Conservation (phyloP, 92 coral and sea anemone species). For the Porites evermanni region DNA sequence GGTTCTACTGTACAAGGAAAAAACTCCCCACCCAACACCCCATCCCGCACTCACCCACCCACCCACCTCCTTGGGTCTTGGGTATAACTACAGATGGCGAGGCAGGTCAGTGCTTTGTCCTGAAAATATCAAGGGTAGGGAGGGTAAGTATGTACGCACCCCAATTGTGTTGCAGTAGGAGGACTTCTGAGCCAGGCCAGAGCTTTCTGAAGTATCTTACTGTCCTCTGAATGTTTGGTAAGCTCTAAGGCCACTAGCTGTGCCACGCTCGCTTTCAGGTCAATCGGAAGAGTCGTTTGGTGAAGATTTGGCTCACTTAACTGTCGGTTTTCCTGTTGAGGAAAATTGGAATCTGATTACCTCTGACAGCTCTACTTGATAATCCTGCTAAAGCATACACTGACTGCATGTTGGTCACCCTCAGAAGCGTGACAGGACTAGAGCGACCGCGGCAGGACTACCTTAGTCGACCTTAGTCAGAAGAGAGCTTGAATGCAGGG, state of each 20-base stretch:
- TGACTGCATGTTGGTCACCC: no score
- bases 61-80: no score
- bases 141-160: constrained; percentile 62
- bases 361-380: not conserved
- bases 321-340: constrained; percentile 80
- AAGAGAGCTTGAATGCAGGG: no score
- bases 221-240: constrained; percentile 90
- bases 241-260: constrained; percentile 94
- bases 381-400: no score
- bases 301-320: constrained; percentile 90
- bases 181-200: constrained; percentile 93
- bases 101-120: constrained; percentile 24
- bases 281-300: constrained; percentile 87
- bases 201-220: constrained; percentile 90
- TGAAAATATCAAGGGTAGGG: not conserved
- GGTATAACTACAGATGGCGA: not conserved
- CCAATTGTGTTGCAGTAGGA: constrained; percentile 90
- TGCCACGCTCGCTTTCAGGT: constrained; percentile 91
- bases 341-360: not conserved
- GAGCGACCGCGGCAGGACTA: no score
- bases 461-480: no score
- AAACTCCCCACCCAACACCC: no score
- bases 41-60: no score
- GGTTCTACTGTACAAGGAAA: no score
- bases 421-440: no score